Conservation (phyloP, 2,888 invertebrate species). For the Drosophila histrio region DNA sequence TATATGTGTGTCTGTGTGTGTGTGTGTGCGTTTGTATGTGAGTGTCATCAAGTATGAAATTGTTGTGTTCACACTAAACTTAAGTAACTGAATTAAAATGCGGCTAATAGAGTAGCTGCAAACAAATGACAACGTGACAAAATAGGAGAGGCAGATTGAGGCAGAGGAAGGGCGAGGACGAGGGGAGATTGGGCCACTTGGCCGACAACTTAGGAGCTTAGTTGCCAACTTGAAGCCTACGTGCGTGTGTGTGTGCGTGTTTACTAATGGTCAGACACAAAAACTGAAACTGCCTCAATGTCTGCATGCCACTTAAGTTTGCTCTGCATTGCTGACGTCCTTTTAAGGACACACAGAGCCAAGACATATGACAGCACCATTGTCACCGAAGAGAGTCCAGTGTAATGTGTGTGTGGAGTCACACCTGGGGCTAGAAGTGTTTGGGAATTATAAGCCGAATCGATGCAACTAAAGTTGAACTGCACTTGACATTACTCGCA, state of each 20-base stretch:
- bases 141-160: background rate
- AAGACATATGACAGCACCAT: constrained; percentile 24
- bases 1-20: background rate
- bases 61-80: constrained; percentile 79
- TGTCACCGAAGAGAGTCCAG: background rate
- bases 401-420: background rate
- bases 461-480: constrained; percentile 13
- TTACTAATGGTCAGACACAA: constrained; percentile 34
- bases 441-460: constrained; percentile 25
- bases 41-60: constrained; percentile 66
- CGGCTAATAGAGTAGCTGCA: constrained; percentile 78
- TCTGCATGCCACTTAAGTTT: constrained; percentile 30
- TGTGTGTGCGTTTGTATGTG: constrained; percentile 12
- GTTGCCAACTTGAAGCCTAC: constrained; percentile 51
- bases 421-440: background rate
- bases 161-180: background rate
- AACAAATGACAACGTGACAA: constrained; percentile 62
- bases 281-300: constrained; percentile 21
- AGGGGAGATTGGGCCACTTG: constrained; percentile 1
- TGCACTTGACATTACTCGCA: constrained; percentile 43
- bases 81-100: constrained; percentile 80
- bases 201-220: constrained; percentile 53
- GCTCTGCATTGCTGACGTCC: constrained; percentile 27
- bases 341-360: constrained; percentile 5
- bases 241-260: constrained; percentile 10